Conservation (phyloP, 2,113 vertebrate genomes). For the Zosterops lateralis region DNA sequence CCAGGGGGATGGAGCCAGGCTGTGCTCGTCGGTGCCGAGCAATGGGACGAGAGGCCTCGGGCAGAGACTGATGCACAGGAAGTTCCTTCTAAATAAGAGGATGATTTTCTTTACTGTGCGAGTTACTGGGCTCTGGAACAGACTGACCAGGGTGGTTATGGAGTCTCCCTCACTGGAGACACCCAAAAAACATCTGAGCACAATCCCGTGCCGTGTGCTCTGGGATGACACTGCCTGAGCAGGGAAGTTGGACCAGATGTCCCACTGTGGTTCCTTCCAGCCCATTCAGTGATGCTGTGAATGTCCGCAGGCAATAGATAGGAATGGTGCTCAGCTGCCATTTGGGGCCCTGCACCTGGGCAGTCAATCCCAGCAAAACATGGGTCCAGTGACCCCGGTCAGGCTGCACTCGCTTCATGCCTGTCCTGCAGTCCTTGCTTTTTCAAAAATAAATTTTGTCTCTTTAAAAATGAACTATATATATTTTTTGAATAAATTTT, state of each 20-base stretch:
- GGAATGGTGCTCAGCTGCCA: neutral
- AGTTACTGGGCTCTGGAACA: neutral
- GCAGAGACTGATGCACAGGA: neutral
- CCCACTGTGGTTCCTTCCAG: neutral
- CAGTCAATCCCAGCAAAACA: neutral
- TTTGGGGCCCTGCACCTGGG: accelerated
- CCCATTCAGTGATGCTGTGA: neutral
- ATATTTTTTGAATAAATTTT: neutral
- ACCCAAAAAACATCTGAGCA: no score
- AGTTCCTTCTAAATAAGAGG: neutral
- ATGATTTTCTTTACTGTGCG: accelerated
- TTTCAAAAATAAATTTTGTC: neutral
- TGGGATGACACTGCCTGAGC: neutral
- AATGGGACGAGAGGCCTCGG: neutral
- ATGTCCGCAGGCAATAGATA: no score
- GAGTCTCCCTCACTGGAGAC: neutral
- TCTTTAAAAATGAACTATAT: neutral
- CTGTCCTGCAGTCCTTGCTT: no score
- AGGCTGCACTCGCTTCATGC: neutral
- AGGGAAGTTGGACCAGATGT: neutral
- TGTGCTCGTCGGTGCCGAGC: neutral
- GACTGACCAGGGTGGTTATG: no score
- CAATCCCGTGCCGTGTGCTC: neutral
- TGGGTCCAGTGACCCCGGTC: accelerated
- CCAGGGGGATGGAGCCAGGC: neutral